Evolutionary conservation across 2,888 invertebrate genomes (phyloP).

Genomic region (Luperina testacea): DNA sequence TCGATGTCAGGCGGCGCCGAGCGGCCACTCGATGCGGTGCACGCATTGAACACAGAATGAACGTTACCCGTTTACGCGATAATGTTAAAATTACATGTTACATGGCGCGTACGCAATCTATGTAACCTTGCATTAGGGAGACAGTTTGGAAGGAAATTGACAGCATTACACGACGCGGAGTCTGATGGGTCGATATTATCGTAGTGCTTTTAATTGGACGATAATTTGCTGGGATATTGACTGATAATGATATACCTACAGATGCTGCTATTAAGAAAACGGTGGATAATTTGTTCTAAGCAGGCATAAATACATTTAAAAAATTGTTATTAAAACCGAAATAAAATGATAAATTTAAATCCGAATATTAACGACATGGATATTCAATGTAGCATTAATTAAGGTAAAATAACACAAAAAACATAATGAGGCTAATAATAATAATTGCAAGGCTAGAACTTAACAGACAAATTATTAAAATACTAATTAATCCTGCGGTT

Average conservation of each 20-base stretch:
- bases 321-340: background rate
- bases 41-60: slow-evolving; percentile 63
- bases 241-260: slow-evolving; percentile 45
- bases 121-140: slow-evolving; percentile 58
- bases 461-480: slow-evolving; percentile 7
- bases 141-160: slow-evolving; percentile 60
- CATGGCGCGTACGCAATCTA: slow-evolving; percentile 60
- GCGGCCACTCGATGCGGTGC: slow-evolving; percentile 60
- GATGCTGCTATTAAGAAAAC: slow-evolving; percentile 30
- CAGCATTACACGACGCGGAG: slow-evolving; percentile 43
- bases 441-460: slow-evolving; percentile 31
- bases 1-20: slow-evolving; percentile 81
- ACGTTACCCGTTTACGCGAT: slow-evolving; percentile 76
- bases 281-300: slow-evolving; percentile 11
- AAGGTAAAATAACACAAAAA: slow-evolving; percentile 26
- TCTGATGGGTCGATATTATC: slow-evolving; percentile 46
- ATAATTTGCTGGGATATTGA: slow-evolving; percentile 48
- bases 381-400: background rate
- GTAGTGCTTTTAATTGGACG: slow-evolving; percentile 49
- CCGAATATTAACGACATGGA: background rate
- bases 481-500: slow-evolving; percentile 27
- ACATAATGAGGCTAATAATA: background rate
- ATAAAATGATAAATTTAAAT: background rate
- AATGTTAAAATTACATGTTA: slow-evolving; percentile 78
- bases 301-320: background rate